A percentile compares a stretch with the other conserved stretches of the same genome.
phyloP scores from a whole-genome alignment of 2,113 vertebrate genomes.

The Psophia crepitans region DNA sequence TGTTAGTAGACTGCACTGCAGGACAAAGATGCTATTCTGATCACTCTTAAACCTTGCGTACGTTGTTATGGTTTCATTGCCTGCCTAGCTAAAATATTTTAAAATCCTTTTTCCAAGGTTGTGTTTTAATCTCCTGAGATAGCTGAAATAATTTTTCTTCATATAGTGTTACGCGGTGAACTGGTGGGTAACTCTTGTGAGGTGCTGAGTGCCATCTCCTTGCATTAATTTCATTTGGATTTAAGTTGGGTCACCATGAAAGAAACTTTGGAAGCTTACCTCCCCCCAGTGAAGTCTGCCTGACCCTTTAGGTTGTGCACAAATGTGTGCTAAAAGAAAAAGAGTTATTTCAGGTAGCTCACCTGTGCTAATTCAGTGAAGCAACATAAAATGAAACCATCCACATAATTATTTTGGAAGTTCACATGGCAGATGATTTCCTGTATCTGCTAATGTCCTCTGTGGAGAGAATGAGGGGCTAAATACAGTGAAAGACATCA shows the following conservation, averaged over 20 bases:
- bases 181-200: not conserved
- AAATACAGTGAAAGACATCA: not conserved
- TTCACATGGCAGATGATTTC: not conserved
- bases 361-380: not conserved
- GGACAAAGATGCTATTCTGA: not conserved
- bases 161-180: not conserved
- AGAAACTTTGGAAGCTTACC: not conserved
- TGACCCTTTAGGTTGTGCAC: not conserved
- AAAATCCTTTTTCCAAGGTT: not conserved
- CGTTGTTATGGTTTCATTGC: not conserved
- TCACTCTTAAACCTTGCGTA: not conserved
- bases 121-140: not conserved
- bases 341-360: not conserved
- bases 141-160: not conserved
- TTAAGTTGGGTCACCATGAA: not conserved
- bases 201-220: not conserved
- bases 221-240: not conserved
- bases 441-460: accelerated
- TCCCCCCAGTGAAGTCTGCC: accelerated
- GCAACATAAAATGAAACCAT: not conserved
- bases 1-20: accelerated
- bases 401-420: not conserved
- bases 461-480: not conserved
- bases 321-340: not conserved
- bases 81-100: not conserved